Percentiles rank a stretch among this genome's conserved stretches.
Evolutionary conservation across 2,797 vertebrate genomes (phyloP).

Genomic region (Gymnothorax javanicus): DNA sequence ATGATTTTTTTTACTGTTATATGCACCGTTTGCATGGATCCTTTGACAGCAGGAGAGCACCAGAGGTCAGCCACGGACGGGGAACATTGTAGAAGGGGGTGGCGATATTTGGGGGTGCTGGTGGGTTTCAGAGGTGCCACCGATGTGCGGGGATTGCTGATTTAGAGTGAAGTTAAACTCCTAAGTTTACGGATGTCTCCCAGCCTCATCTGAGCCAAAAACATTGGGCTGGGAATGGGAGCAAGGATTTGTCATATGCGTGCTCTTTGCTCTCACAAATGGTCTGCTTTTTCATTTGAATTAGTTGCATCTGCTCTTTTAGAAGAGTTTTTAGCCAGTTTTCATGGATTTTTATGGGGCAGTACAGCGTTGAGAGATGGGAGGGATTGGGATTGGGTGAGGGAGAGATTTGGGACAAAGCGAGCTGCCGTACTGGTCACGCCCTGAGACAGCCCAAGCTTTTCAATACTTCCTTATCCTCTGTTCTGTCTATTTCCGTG

Average conservation of each 20-base stretch:
- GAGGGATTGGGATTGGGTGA: too few species aligned
- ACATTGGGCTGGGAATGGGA: slow-evolving; percentile 52
- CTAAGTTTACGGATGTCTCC: slow-evolving; percentile 48
- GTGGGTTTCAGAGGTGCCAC: slow-evolving; percentile 58
- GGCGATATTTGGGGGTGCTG: slow-evolving; percentile 49
- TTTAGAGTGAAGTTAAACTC: slow-evolving; percentile 58
- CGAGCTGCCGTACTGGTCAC: too few species aligned
- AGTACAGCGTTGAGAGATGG: too few species aligned
- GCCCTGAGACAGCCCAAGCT: neutral
- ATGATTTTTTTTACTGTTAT: slow-evolving; percentile 40
- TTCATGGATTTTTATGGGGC: neutral
- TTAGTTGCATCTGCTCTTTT: neutral
- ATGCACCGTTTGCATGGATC: neutral
- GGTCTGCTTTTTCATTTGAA: neutral
- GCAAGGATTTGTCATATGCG: slow-evolving; percentile 48
- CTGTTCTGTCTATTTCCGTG: neutral
- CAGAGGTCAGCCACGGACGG: slow-evolving; percentile 42
- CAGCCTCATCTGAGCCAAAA: slow-evolving; percentile 64
- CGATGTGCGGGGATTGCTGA: slow-evolving; percentile 61
- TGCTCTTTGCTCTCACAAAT: neutral
- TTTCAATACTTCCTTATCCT: neutral
- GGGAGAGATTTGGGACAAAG: too few species aligned
- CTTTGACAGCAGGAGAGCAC: slow-evolving; percentile 21
- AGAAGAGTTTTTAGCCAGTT: slow-evolving; percentile 3
- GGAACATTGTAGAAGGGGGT: slow-evolving; percentile 46